A percentile compares a stretch with the other conserved stretches of the same genome.
phyloP scores from a whole-genome alignment of 2,113 vertebrate genomes.

The Ameiurus melas region DNA sequence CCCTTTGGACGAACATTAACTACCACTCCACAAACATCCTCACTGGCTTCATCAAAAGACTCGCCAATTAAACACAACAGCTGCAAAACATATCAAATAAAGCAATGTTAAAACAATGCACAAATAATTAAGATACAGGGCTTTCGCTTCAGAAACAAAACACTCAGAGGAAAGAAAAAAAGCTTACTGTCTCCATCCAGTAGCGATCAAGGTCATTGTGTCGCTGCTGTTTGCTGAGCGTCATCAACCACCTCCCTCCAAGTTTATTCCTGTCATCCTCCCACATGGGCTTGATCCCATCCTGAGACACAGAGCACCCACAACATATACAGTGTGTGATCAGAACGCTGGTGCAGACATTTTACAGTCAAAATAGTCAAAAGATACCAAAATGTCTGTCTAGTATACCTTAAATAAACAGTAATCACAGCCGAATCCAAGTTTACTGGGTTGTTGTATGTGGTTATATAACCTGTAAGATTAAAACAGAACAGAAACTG shows the following conservation, averaged over 20 bases:
- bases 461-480: conserved; percentile 80
- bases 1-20: conserved; percentile 81
- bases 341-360: background rate
- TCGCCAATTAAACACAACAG: conserved; percentile 82
- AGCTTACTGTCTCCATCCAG: conserved; percentile 80
- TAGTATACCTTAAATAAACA: conserved; percentile 80
- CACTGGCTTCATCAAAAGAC: conserved; percentile 79
- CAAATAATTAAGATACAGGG: background rate
- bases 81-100: conserved; percentile 57
- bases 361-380: background rate
- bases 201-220: conserved; percentile 80
- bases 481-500: conserved; percentile 30
- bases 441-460: conserved; percentile 82
- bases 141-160: background rate
- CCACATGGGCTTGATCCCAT: conserved; percentile 83
- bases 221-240: conserved; percentile 79
- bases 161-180: no score
- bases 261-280: conserved; percentile 81
- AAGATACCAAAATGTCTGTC: background rate
- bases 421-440: conserved; percentile 79
- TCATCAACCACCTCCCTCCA: conserved; percentile 81
- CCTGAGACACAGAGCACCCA: conserved; percentile 59
- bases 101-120: background rate
- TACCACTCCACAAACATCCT: conserved; percentile 80
- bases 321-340: background rate